phyloP scores from a whole-genome alignment of 2,888 invertebrate species.

The Meteorus colon region DNA sequence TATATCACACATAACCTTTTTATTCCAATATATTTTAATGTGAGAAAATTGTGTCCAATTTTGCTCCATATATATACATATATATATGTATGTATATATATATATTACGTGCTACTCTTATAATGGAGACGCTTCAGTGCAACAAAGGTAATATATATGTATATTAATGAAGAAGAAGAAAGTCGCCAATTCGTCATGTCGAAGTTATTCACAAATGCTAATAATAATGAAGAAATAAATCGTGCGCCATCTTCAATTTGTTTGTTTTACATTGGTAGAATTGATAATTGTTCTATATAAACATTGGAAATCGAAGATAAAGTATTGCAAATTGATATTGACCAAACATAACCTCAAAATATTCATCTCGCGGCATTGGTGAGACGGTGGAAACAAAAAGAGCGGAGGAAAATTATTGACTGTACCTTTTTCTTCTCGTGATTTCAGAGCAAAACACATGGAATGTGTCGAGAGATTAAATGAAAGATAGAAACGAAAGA shows the following conservation, averaged over 20 bases:
- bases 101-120: conserved; percentile 42
- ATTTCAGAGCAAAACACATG: too few species aligned
- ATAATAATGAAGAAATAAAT: too few species aligned
- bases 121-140: conserved; percentile 55
- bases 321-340: too few species aligned
- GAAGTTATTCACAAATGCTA: not conserved
- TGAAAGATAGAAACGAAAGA: too few species aligned
- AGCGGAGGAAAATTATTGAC: not conserved
- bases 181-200: conserved; percentile 6
- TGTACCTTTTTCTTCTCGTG: too few species aligned
- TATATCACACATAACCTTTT: conserved; percentile 12
- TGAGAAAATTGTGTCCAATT: not conserved
- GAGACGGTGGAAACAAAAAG: not conserved
- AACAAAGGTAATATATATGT: conserved; percentile 46
- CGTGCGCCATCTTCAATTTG: too few species aligned
- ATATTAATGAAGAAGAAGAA: not conserved
- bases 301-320: too few species aligned
- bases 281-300: too few species aligned
- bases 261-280: too few species aligned
- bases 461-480: too few species aligned
- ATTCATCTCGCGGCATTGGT: too few species aligned
- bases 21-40: conserved; percentile 2
- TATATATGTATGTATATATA: not conserved
- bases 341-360: too few species aligned
- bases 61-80: not conserved